Evolutionary conservation across 2,888 invertebrate genomes (phyloP), one percentile per base, ranked within the genome.

Genomic region (Ctena decussata): DNA sequence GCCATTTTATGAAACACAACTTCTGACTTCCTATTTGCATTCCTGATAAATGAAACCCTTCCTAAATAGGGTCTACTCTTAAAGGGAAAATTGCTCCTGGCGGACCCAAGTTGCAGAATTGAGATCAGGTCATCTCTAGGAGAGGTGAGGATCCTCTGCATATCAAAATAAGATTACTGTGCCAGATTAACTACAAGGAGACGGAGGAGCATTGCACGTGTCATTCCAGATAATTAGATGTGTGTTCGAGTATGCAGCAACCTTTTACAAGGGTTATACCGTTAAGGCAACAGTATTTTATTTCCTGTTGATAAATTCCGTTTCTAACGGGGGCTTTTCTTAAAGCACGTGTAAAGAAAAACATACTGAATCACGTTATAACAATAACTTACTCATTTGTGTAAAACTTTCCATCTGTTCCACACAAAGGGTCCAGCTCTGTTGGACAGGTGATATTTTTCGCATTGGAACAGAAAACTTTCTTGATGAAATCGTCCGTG

Each of bases 401-500:
- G 41, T 87, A 87, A 46, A 87, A 87, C n/a, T 57, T 74, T 27
- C 77, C 46, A 75, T 87, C 84, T 0, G 80, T 80, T 24, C 82
- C 87, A 80, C 87, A 87, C 0, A 87, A 71, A 27, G 87, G 87
- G 27, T 87, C 80, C 5, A 87, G 72, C 30, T 74, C 60, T 53
- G 46, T 71, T 1, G 35, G 49, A 60, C 87, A 87, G 15, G 46
- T 39, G 27, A 87, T 80, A 21, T 75, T 70, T n/a, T 82, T 80
- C 46, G 74, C 80, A 32, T 84, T 74, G 0, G 44, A 53, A 82
- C 87, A 87, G 78, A 87, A 87, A n/a, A 82, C 84, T 0, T 2
- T 30, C n/a, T 76, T 44, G n/a, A 87, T 65, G 6, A 65, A 12
- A 21, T 65, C 65, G 21, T 46, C 46, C 21, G 46, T 46, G 18